Evolutionary conservation across 2,797 vertebrate species (phyloP), one percentile per base, ranked within the genome.

Genomic region (Onychomys torridus): DNA sequence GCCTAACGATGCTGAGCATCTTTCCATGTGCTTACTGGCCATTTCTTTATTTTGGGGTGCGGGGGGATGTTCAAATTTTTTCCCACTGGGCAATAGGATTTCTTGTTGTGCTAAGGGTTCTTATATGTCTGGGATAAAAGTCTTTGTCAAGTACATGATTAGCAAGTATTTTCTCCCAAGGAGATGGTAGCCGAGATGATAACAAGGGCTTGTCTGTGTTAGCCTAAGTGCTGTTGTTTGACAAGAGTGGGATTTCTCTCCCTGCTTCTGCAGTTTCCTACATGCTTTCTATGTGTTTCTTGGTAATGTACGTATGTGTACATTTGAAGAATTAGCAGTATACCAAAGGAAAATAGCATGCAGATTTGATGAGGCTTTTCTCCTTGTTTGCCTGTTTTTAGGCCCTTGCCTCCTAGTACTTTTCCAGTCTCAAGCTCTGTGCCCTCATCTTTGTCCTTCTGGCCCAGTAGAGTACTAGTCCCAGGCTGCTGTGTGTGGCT

Each of bases 121-220:
- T 87, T 92, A 2, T 46, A 5, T 81, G 25, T 65, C 46, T 55
- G 63, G 14, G 6, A 6, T 49, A 61, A 61, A 82, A 43, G n/a
- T 78, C 29, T 34, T 55, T 84, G 32, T 46, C 37, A 83, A 34
- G 82, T 82, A 25, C 2, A 4, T 52, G 65, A 73, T 88, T 43
- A 93, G 23, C 21, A 84, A 11, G 23, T 97, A n/a, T 79, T 94
- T 94, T 89, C 69, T 19, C 27, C 37, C 29, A 84, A 34, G 5
- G 82, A 63, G 16, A 32, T 43, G 8, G 23, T 52, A 71, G 29
- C 59, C 5, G 21, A 19, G 40, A 52, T 69, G 82, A 49, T 93
- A 34, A 12, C 9, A 63, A 40, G 34, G 32, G 13, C 65, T 78
- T 73, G 2, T 79, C 19, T 71, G 9, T 88, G 21, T 73, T 40